Evolutionary conservation across 2,888 invertebrate genomes (phyloP), one percentile per base, ranked within the genome.

Genomic region (Autographa gamma): DNA sequence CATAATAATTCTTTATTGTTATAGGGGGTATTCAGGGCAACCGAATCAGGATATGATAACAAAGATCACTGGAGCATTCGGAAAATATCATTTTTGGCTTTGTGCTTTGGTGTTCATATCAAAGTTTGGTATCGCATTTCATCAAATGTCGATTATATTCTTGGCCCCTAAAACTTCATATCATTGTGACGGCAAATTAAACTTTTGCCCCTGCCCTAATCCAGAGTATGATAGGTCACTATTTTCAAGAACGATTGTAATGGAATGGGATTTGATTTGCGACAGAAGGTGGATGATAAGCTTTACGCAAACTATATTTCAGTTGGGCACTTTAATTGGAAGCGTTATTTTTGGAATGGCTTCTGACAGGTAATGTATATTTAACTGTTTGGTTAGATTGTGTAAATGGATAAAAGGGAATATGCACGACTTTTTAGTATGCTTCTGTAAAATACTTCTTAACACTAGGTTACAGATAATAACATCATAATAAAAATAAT

Each of bases 211-310:
- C 2, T 97, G 97, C 84, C 80, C 90, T 0, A 86, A 93, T 56
- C 96, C 97, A 71, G 88, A 93, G 14, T 98, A 96, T 85, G 96
- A 98, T 85, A 96, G 94, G 63, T 96, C 96, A 60, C 86, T 97
- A 71, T 98, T 98, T 87, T 92, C 96, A 2, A 96, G 96, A 76
- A 97, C 97, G 0, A 97, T 98, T n/a, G 94, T 96, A 69, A 97
- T 96, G 66, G 96, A 98, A 96, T 98, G 97, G 97, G 94, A 97
- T 88, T 94, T 98, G 75, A 97, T 98, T 31, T 98, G 98, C 88
- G 95, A 96, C 1, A 95, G 92, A 56, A 94, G 95, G 61, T 96
- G 97, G 91, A 89, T 97, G 75, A 95, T 96, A 1, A 97, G 97
- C 85, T 92, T 97, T 18, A 96, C 97, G 0, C 98, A 98, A 90